These are phyloP conservation scores for Hippocampus mohnikei DNA, from an alignment of 2,113 vertebrate species.

Conservation along the genomic window DNA sequence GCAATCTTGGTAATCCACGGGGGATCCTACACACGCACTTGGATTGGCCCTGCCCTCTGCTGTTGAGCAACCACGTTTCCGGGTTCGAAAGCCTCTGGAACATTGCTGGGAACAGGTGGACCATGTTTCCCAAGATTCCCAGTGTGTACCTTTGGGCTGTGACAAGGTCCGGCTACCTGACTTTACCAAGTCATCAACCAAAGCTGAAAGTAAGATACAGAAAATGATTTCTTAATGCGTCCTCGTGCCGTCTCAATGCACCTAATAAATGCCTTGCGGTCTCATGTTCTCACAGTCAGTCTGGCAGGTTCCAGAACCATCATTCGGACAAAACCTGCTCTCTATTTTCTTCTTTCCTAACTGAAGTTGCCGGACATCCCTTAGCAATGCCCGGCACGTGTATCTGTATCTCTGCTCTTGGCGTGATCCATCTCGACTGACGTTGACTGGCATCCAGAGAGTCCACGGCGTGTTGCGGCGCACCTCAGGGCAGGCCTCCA, in stretches of 20 bases:
- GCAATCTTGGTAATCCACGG: conserved; percentile 88
- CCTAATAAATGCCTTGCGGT: not conserved
- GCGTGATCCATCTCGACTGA: conserved; percentile 83
- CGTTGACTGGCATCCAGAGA: conserved; percentile 89
- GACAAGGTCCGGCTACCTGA: conserved; percentile 55
- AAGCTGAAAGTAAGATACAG: conserved; percentile 66
- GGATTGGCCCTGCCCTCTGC: conserved; percentile 56
- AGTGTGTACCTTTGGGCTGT: conserved; percentile 78
- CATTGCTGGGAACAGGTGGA: conserved; percentile 90
- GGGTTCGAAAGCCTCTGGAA: conserved; percentile 79
- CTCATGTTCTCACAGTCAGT: conserved; percentile 79
- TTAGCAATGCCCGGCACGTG: conserved; percentile 85
- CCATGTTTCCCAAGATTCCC: conserved; percentile 89
- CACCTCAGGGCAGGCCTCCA: conserved; percentile 89
- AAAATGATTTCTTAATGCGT: not conserved
- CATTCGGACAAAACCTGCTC: conserved; percentile 85
- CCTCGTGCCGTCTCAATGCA: not conserved
- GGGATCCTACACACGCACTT: conserved; percentile 47
- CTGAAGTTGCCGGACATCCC: conserved; percentile 88
- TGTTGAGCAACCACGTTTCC: conserved; percentile 60
- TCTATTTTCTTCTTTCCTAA: conserved; percentile 87
- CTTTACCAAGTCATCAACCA: conserved; percentile 86
- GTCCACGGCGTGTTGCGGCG: conserved; percentile 96
- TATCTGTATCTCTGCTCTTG: conserved; percentile 94
- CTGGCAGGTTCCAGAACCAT: conserved; percentile 81